Base-by-base conservation (phyloP, 2,888 invertebrate genomes). In the Drosophila robusta region DNA sequence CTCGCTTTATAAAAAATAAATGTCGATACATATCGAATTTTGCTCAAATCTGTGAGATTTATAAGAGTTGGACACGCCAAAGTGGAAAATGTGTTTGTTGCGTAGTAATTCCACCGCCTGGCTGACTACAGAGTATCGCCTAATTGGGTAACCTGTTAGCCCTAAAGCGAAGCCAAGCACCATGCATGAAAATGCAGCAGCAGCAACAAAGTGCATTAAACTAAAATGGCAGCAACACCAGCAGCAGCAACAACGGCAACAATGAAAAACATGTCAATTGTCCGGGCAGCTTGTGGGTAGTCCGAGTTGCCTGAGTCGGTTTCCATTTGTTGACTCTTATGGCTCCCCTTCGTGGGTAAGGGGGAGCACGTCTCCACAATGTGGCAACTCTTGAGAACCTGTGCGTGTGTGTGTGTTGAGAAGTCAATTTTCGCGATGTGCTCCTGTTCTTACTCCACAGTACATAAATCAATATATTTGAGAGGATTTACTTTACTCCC, bases 171-270 rank as follows among this genome's bases (percentile, higher is more conserved):
- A 41, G 14, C 16, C 34, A 44, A 14, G 34, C 12, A 46, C 11
- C 38, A 45, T 63, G 62, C 78, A 70, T 63, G 52, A 63, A 69
- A 52, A 42, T 38, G 45, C 49, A 69, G 51, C 44, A 68, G 50
- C 54, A 60, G 36, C 71, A 70, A 56, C 62, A 64, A 67, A 51
- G 51, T 55, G 58, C 60, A 52, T 41, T 60, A 55, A 51, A 55
- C 55, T 36, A 64, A 69, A 32, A 39, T 39, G 39, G 39, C 39
- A 16, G 16, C 70, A 45, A 22, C 44, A 63, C n/a, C 49, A 52
- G 51, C 70, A 65, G 34, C 12, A 55, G 24, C 49, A 29, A 29
- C 6, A 29, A 55, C 9, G 24, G 5, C 51, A 34, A 57, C 47
- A 42, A 49, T 38, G n/a, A 5, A 45, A 47, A 52, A 44, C 63